Percentiles rank a stretch among this genome's conserved stretches.
Evolutionary conservation across 2,888 invertebrate species (phyloP).

Genomic region (Epinotia nisella): DNA sequence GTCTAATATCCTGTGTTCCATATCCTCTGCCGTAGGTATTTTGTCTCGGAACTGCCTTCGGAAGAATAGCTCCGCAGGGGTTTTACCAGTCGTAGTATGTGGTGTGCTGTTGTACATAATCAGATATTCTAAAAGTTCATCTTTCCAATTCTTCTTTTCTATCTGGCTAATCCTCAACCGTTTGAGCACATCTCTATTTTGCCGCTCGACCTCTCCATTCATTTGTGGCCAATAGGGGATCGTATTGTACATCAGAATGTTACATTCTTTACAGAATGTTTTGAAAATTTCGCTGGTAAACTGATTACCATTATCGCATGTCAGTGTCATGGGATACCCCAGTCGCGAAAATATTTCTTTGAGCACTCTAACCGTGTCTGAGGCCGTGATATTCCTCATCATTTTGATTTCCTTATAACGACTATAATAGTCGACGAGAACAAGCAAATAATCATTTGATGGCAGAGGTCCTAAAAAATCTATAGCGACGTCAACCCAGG

Average conservation of each 20-base stretch:
- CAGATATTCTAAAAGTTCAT: conserved; percentile 48
- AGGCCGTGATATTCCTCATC: not conserved
- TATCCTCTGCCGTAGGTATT: conserved; percentile 45
- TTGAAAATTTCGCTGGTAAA: conserved; percentile 13
- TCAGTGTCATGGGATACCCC: conserved; percentile 22
- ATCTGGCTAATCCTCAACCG: conserved; percentile 44
- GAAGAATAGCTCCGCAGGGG: conserved; percentile 51
- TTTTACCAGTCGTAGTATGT: conserved; percentile 48
- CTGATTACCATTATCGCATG: conserved; percentile 26
- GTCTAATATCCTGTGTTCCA: conserved; percentile 5
- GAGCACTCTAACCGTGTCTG: conserved; percentile 22
- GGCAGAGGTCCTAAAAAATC: conserved; percentile 43
- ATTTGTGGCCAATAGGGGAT: conserved; percentile 45
- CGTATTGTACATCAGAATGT: conserved; percentile 49
- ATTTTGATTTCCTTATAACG: conserved; percentile 6
- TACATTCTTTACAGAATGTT: not conserved
- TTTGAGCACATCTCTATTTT: conserved; percentile 46
- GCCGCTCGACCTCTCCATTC: conserved; percentile 46
- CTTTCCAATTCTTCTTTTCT: conserved; percentile 47
- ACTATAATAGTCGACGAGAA: not conserved
- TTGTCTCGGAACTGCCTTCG: conserved; percentile 48
- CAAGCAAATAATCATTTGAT: not conserved
- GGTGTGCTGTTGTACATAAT: conserved; percentile 54
- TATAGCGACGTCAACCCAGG: conserved; percentile 45
- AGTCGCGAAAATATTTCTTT: conserved; percentile 36